Evolutionary conservation across 2,113 vertebrate genomes (phyloP).

Genomic region (Austrofundulus limnaeus): DNA sequence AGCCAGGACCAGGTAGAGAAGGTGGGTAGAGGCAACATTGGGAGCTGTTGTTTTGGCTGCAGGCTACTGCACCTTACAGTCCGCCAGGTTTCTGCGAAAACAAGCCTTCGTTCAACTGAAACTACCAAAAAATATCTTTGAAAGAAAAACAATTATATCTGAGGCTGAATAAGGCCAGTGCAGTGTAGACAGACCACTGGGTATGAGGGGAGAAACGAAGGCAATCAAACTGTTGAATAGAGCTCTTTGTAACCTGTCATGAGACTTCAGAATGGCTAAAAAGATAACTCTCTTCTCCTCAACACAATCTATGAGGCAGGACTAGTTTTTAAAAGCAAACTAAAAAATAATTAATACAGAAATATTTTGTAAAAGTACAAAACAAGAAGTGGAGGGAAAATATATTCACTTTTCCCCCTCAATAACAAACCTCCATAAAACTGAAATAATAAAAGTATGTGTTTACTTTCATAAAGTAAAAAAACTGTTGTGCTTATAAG

Average conservation of each 20-base stretch:
- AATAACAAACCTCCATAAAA: no score
- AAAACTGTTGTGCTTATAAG: no score
- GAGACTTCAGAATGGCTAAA: conserved; percentile 66
- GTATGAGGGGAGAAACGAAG: conserved; percentile 43
- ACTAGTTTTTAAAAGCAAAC: conserved; percentile 12
- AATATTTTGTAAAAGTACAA: not conserved
- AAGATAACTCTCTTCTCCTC: conserved; percentile 62
- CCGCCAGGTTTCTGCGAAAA: not conserved
- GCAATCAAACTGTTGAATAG: conserved; percentile 61
- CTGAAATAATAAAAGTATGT: no score
- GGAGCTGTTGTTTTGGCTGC: conserved; percentile 1
- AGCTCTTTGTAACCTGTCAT: conserved; percentile 74
- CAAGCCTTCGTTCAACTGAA: conserved; percentile 1
- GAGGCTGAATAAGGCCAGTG: conserved; percentile 12
- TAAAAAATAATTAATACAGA: conserved; percentile 5
- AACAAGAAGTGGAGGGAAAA: not conserved
- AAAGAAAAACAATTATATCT: no score
- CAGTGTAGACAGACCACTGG: conserved; percentile 55
- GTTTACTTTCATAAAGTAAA: no score
- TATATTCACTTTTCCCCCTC: not conserved
- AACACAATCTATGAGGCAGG: conserved; percentile 47
- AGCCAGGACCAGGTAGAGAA: conserved; percentile 14
- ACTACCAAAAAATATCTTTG: conserved; percentile 13
- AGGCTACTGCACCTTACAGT: conserved; percentile 19
- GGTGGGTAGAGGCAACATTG: not conserved